Conservation (phyloP, 2,113 vertebrate genomes). For the Coregonus clupeaformis region DNA sequence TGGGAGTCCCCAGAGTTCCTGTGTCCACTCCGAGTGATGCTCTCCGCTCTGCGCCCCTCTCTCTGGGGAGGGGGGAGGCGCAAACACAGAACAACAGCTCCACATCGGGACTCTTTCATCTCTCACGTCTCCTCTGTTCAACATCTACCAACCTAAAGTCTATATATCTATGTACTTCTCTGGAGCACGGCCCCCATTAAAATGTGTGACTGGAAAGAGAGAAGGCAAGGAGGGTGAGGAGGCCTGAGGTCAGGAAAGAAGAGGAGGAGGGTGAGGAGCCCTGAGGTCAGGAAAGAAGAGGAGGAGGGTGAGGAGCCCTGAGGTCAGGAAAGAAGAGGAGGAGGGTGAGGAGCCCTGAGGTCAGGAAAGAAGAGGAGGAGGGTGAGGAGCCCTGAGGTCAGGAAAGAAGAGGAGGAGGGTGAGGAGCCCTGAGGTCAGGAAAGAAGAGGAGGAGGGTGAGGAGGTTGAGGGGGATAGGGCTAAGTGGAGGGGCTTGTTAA, state of each 20-base stretch:
- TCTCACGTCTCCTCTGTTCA: conserved; percentile 40
- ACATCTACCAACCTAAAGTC: conserved; percentile 14
- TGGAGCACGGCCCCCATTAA: conserved; percentile 19
- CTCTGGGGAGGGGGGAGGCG: background rate
- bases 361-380: conserved; percentile 18
- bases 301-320: conserved; percentile 28
- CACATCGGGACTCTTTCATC: conserved; percentile 23
- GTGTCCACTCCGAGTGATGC: conserved; percentile 63
- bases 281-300: too few species aligned
- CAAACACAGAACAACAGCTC: conserved; percentile 43
- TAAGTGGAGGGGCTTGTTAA: conserved; percentile 50
- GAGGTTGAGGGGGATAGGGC: conserved; percentile 31
- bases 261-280: conserved; percentile 16
- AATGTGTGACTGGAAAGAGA: background rate
- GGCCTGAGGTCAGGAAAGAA: conserved; percentile 39
- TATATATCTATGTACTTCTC: too few species aligned
- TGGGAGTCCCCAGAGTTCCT: conserved; percentile 57
- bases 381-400: conserved; percentile 42
- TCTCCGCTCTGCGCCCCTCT: conserved; percentile 27
- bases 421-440: too few species aligned
- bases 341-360: too few species aligned
- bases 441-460: conserved; percentile 19
- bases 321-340: conserved; percentile 33
- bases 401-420: conserved; percentile 26
- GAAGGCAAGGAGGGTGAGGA: conserved; percentile 37